phyloP scores from a whole-genome alignment of 2,888 invertebrate genomes.

The Eumacrocentrus americanus region DNA sequence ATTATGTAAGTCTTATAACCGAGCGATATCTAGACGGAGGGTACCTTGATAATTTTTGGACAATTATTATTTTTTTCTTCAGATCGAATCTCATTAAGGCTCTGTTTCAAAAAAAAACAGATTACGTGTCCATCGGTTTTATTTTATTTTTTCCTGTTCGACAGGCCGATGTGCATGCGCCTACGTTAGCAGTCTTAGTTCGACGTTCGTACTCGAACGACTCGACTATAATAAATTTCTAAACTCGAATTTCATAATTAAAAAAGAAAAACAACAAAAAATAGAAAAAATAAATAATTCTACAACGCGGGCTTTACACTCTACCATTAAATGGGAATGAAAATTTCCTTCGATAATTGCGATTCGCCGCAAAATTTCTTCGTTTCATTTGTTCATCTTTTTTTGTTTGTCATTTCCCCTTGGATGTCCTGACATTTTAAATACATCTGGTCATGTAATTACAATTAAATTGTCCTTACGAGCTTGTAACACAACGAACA shows the following conservation, averaged over 20 bases:
- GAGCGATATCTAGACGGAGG: slow-evolving; percentile 29
- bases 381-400: slow-evolving; percentile 16
- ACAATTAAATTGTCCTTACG: background rate
- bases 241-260: too few relatives aligned
- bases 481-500: slow-evolving; percentile 18
- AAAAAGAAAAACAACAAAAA: too few relatives aligned
- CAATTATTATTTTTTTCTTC: slow-evolving; percentile 26
- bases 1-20: slow-evolving; percentile 6
- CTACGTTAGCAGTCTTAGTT: slow-evolving; percentile 37
- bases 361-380: slow-evolving; percentile 24
- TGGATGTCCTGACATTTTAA: background rate
- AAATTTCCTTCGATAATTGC: slow-evolving; percentile 34
- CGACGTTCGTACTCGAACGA: slow-evolving; percentile 26
- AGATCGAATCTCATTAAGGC: slow-evolving; percentile 32
- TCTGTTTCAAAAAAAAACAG: slow-evolving; percentile 34
- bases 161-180: slow-evolving; percentile 11
- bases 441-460: background rate
- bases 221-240: too few relatives aligned
- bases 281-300: slow-evolving; percentile 12
- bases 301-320: slow-evolving; percentile 24
- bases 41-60: slow-evolving; percentile 24
- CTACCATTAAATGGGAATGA: slow-evolving; percentile 29
- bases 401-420: background rate
- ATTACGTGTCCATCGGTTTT: slow-evolving; percentile 20
- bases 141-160: background rate